Base-by-base conservation (phyloP, 2,888 invertebrate genomes). In the Drosophila kambysellisi region DNA sequence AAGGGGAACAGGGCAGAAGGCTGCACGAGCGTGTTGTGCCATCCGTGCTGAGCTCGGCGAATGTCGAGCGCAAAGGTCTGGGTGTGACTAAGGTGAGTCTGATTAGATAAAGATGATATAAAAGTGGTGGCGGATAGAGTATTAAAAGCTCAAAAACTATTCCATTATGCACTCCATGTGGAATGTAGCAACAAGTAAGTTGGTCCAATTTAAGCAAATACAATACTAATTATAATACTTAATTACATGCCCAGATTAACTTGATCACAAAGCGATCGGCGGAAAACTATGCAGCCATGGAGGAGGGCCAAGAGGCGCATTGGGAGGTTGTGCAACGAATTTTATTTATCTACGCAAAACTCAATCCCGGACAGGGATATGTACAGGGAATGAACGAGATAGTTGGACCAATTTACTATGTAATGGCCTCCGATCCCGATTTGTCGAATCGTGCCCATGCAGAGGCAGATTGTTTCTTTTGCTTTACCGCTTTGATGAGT, bases 301-400 rank as follows among this genome's bases (percentile, higher is more conserved):
- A 96, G 15, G 97, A 97, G 88, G 98, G 98, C 0, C 96, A 96
- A 84, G 99, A 99, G 93, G 98, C 98, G 0, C 99, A 99, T 92
- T 99, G 99, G 99, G 99, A 99, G 94, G 99, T 99, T 5, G 97
- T 99, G 0, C 99, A 99, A 92, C 94, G 99, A 72, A 98, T 99
- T 93, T 94, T 99, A 68, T 99, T 99, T 94, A 95, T 99, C 0
- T 99, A 99, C 93, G 98, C 99, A 0, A 99, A 99, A 94, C 94
- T 99, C 17, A 99, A 99, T 94, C 98, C 99, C 0, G 99, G 99
- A 0, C 98, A 99, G 92, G 96, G 98, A 15, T 97, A 98, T 91
- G 98, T 98, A 1, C 97, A 99, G 94, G 99, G 99, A 62, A 99
- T 99, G 99, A 99, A 99, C 94, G 99, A 99, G 94, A 98, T 99